Evolutionary conservation across 2,888 invertebrate species (phyloP).

Genomic region (Norana najaformis): DNA sequence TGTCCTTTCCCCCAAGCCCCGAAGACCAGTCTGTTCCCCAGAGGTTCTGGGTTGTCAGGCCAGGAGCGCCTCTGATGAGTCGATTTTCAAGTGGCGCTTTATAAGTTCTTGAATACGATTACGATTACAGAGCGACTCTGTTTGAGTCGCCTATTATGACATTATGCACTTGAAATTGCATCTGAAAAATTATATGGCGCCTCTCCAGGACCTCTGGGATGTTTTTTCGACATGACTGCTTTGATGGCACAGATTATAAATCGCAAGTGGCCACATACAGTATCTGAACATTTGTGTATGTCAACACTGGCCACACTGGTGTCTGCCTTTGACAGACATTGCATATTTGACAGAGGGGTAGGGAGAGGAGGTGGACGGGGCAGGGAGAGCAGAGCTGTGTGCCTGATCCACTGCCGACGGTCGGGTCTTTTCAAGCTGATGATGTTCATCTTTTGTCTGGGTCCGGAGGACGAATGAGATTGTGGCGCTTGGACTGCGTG

Average conservation of each 20-base stretch:
- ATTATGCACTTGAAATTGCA: not conserved
- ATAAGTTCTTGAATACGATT: too few species aligned
- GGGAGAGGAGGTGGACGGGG: not conserved
- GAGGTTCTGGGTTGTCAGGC: too few species aligned
- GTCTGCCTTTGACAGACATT: not conserved
- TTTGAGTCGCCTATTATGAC: not conserved
- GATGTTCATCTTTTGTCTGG: not conserved
- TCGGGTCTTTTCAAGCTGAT: not conserved
- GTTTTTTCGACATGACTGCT: too few species aligned
- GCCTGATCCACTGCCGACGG: not conserved
- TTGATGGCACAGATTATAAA: too few species aligned
- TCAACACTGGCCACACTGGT: not conserved
- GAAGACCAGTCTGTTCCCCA: too few species aligned
- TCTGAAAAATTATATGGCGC: not conserved
- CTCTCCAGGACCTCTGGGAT: not conserved
- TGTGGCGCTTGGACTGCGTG: not conserved
- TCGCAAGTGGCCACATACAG: not conserved
- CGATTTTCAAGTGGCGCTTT: too few species aligned
- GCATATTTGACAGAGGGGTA: not conserved
- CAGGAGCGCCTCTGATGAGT: too few species aligned
- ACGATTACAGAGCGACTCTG: too few species aligned
- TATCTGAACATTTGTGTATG: not conserved
- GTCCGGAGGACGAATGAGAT: not conserved
- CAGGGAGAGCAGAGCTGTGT: not conserved
- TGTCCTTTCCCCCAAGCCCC: too few species aligned